Percentiles rank a stretch among this genome's conserved stretches.
Conservation (phyloP, 2,113 vertebrate species). For the Semnornis frantzii region DNA sequence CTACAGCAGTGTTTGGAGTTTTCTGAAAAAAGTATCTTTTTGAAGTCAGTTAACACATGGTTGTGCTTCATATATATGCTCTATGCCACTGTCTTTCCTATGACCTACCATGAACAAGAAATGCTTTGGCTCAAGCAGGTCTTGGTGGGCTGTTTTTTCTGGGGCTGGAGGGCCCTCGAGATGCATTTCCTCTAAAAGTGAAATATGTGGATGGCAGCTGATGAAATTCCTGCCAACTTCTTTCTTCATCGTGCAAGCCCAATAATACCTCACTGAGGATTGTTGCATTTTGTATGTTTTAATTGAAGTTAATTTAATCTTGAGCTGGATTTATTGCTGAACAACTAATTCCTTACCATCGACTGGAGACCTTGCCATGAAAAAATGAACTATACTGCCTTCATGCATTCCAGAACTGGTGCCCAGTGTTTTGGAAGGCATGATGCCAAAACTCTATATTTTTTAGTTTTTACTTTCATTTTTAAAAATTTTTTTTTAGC, state of each 20-base stretch:
- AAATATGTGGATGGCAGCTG: conserved; percentile 45
- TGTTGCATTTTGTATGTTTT: conserved; percentile 31
- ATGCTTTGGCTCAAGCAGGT: background rate
- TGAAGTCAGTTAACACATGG: background rate
- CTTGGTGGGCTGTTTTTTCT: conserved; percentile 1
- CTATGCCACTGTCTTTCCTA: background rate
- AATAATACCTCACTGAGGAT: background rate
- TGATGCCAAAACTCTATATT: background rate
- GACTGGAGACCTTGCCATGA: conserved; percentile 5
- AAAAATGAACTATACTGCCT: background rate
- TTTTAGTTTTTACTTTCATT: too few species aligned
- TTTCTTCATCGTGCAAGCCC: background rate
- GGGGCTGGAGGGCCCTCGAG: background rate
- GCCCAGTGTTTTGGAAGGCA: conserved; percentile 53
- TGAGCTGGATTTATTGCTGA: conserved; percentile 39
- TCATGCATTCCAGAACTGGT: conserved; percentile 38
- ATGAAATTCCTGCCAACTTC: conserved; percentile 46
- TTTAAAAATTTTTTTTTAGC: too few species aligned
- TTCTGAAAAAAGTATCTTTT: background rate
- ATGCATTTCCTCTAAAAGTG: background rate
- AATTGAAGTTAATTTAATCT: conserved; percentile 62
- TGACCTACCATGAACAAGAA: conserved; percentile 7
- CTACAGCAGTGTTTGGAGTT: background rate
- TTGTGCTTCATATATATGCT: background rate
- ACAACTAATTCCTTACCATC: conserved; percentile 23